These are phyloP conservation scores for Tiliqua scincoides DNA, from an alignment of 2,113 vertebrate species.

Conservation along the genomic window DNA sequence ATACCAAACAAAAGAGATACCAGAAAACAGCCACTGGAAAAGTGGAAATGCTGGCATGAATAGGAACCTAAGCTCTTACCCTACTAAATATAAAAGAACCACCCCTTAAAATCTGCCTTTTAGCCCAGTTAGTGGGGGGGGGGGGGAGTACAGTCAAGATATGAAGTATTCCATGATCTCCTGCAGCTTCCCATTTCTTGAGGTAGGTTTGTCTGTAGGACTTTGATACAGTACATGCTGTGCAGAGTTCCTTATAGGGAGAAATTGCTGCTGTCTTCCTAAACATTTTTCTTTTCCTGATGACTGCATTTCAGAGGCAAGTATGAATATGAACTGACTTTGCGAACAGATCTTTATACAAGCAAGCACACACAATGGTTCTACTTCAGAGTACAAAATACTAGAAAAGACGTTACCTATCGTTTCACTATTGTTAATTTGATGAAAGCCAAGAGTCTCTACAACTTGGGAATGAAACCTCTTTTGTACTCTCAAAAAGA, in stretches of 20 bases:
- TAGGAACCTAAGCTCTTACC: too few species aligned
- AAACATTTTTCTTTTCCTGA: background rate
- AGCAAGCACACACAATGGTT: conserved; percentile 95
- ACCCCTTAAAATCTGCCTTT: background rate
- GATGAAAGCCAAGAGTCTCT: conserved; percentile 90
- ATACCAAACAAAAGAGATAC: too few species aligned
- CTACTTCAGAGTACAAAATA: conserved; percentile 92
- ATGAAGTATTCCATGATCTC: background rate
- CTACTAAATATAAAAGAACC: too few species aligned
- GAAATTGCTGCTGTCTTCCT: background rate
- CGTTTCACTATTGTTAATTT: conserved; percentile 92
- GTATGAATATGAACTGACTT: conserved; percentile 86
- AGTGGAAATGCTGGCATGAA: too few species aligned
- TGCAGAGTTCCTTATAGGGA: background rate
- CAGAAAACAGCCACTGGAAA: too few species aligned
- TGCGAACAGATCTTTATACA: conserved; percentile 89
- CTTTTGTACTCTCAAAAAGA: conserved; percentile 90
- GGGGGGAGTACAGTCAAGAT: background rate
- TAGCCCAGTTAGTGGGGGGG: too few species aligned
- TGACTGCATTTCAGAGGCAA: conserved; percentile 72
- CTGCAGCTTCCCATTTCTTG: background rate
- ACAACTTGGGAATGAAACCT: conserved; percentile 82
- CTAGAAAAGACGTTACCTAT: conserved; percentile 78
- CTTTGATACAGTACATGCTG: background rate
- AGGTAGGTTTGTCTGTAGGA: background rate